Conservation (phyloP, 1,140 invertebrate genomes). For the Odontomachus brunneus region DNA sequence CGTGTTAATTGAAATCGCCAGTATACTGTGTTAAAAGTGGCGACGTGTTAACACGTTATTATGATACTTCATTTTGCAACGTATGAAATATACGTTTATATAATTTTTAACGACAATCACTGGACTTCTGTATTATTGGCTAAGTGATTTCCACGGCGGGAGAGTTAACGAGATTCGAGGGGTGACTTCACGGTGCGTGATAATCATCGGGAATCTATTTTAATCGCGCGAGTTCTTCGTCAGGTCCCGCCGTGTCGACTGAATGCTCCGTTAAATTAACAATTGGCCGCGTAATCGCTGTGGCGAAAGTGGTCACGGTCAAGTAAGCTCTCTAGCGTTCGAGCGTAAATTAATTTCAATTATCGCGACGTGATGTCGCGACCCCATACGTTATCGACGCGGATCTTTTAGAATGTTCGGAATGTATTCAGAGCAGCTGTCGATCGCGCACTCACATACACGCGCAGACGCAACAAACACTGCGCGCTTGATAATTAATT, state of each 20-base stretch:
- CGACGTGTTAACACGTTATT: no score
- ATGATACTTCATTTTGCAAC: no score
- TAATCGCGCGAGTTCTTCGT: constrained; percentile 31
- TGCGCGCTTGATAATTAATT: constrained; percentile 28
- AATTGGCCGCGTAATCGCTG: constrained; percentile 46
- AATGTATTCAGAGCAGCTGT: constrained; percentile 20
- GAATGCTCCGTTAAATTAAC: constrained; percentile 50
- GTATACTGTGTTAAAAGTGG: no score
- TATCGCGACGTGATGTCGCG: constrained; percentile 24
- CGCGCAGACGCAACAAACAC: no score
- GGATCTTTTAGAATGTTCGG: constrained; percentile 31
- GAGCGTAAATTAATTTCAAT: constrained; percentile 64
- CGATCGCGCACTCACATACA: background rate
- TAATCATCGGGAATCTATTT: constrained; percentile 25
- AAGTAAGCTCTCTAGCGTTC: constrained; percentile 41
- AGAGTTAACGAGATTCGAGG: constrained; percentile 15
- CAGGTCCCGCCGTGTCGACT: background rate
- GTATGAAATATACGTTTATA: no score
- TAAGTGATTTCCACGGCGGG: background rate
- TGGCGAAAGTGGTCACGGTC: constrained; percentile 32
- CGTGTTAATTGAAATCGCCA: no score
- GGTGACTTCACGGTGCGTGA: constrained; percentile 21
- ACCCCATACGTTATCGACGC: constrained; percentile 40
- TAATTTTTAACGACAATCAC: background rate
- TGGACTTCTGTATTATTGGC: background rate